phyloP scores from a whole-genome alignment of 1,140 invertebrate species.

The Archegozetes longisetosus region DNA sequence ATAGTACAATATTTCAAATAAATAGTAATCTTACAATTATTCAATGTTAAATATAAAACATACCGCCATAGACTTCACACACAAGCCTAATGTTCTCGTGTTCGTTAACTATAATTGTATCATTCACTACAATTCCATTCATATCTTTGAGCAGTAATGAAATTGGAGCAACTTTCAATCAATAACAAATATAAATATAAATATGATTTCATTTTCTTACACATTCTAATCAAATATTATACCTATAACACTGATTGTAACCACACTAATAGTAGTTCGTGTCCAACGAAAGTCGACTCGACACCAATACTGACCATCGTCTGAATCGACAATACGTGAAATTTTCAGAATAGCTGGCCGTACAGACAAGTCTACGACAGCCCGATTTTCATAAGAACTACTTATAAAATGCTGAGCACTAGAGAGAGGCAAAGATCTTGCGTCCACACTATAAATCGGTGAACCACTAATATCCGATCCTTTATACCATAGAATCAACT shows the following conservation, averaged over 20 bases:
- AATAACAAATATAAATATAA: too few species aligned
- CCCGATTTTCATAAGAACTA: background rate
- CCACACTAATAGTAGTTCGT: slow-evolving; percentile 2
- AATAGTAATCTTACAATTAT: too few species aligned
- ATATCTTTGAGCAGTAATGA: too few species aligned
- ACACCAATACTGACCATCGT: slow-evolving; percentile 7
- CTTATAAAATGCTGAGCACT: background rate
- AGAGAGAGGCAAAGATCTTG: slow-evolving; percentile 8
- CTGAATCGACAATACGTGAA: background rate
- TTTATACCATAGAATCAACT: slow-evolving; percentile 69
- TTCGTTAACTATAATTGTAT: too few species aligned
- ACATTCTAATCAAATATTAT: too few species aligned
- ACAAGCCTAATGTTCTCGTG: too few species aligned
- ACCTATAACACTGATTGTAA: slow-evolving; percentile 10
- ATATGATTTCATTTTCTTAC: too few species aligned
- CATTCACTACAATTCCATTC: too few species aligned
- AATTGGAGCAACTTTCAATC: too few species aligned
- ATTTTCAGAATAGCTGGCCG: background rate
- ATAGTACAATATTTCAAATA: too few species aligned
- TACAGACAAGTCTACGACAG: background rate
- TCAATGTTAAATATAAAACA: too few species aligned
- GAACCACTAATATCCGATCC: slow-evolving; percentile 30
- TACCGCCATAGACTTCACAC: too few species aligned
- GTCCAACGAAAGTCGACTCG: slow-evolving; percentile 7
- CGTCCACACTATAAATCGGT: slow-evolving; percentile 21